phyloP scores from a whole-genome alignment of 2,888 invertebrate genomes.

The Tridacna gigas region DNA sequence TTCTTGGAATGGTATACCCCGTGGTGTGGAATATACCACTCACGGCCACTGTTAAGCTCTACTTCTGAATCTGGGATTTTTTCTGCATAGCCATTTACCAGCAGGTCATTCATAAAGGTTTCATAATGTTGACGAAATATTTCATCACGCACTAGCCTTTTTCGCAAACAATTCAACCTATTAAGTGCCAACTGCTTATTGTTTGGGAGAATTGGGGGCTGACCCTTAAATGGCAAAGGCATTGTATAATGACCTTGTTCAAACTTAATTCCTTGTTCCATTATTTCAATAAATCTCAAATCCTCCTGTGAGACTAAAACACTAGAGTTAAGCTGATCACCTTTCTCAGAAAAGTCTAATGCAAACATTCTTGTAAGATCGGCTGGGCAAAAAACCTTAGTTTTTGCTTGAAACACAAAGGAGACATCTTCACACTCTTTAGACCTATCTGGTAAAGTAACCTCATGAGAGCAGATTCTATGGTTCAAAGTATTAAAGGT shows the following conservation, averaged over 20 bases:
- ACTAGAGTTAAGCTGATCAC: conserved; percentile 22
- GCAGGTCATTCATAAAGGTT: conserved; percentile 29
- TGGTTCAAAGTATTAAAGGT: not conserved
- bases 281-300: conserved; percentile 20
- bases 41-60: not conserved
- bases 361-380: conserved; percentile 30
- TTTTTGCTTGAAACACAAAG: too few species aligned
- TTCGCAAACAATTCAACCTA: conserved; percentile 20
- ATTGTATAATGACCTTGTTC: conserved; percentile 38
- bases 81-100: conserved; percentile 39
- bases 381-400: not conserved
- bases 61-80: not conserved
- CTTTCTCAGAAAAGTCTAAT: conserved; percentile 42
- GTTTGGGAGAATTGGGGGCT: conserved; percentile 21
- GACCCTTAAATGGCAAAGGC: conserved; percentile 47
- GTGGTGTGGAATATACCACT: conserved; percentile 41
- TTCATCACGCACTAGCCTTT: conserved; percentile 7
- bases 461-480: too few species aligned
- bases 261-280: conserved; percentile 16
- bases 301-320: conserved; percentile 22
- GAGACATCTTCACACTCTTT: not conserved
- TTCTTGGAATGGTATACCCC: conserved; percentile 38
- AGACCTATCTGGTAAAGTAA: not conserved
- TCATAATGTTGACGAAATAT: conserved; percentile 11
- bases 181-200: conserved; percentile 34